Evolutionary conservation across 2,888 invertebrate species (phyloP), one percentile per base, ranked within the genome.

Genomic region (Gerris lacustris): DNA sequence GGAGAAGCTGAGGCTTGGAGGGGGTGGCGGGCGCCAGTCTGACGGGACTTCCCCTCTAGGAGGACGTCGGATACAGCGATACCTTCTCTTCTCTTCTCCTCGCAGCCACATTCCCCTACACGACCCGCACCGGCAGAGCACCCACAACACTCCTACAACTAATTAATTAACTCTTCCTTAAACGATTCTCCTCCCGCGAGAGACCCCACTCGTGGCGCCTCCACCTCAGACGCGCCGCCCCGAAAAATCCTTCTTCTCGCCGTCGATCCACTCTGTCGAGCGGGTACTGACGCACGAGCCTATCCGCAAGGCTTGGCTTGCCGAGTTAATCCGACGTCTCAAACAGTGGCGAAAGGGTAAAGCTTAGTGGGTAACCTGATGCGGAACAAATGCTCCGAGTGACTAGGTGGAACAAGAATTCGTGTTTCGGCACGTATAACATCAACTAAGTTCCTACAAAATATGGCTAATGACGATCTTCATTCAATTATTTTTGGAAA

Each of bases 21-120:
- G 55, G 55, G 55, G 55, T 11, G 55, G 55, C 15, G 55, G 55
- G 55, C 55, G 55, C 55, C 55, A 55, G 55, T 55, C 55, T 55
- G 55, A 55, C 55, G 55, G 55, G 11, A 15, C 55, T 55, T 31
- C 31, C 31, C 31, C 31, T 31, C 31, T 15, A 55, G 15, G 55
- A 55, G 2, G 55, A 55, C 31, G 31, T 31, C 31, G 55, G 55
- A 55, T 55, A 55, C 31, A 31, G 31, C 31, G 31, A 31, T 55
- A 55, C 55, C 55, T 55, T 55, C 55, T 55, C 47, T 47, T 47
- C 47, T 47, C 47, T 11, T 47, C 55, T 9, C 55, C 15, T 55
- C 55, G 55, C 55, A 55, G 55, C 55, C 55, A 55, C 55, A 55
- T 55, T 55, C 55, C 55, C 55, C 55, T 55, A 55, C 55, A 55